Evolutionary conservation across 2,888 invertebrate species (phyloP).

Genomic region (Chouioia cunea): DNA sequence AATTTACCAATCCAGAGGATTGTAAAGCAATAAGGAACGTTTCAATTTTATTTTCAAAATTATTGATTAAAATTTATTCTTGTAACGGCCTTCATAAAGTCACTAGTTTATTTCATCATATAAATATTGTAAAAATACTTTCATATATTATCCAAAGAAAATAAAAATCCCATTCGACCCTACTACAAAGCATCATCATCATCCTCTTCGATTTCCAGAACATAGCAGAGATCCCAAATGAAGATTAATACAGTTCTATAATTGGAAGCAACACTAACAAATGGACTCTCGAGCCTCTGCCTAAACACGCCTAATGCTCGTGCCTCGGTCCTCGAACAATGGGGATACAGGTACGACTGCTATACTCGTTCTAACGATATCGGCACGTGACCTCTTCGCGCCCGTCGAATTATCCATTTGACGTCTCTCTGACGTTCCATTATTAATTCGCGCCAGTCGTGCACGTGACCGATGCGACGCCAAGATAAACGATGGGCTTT

Average conservation of each 20-base stretch:
- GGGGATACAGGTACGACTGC: slow-evolving; percentile 30
- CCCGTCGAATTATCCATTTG: slow-evolving; percentile 55
- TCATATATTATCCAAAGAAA: too few relatives aligned
- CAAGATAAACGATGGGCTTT: slow-evolving; percentile 43
- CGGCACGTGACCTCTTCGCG: slow-evolving; percentile 56
- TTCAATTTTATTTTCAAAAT: too few relatives aligned
- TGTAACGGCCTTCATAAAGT: too few relatives aligned
- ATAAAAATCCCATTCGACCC: too few relatives aligned
- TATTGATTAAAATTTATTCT: too few relatives aligned
- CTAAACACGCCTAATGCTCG: slow-evolving; percentile 18
- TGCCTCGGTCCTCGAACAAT: neutral
- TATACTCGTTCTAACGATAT: slow-evolving; percentile 52
- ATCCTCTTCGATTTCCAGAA: slow-evolving; percentile 14
- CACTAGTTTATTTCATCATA: too few relatives aligned
- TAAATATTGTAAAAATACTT: too few relatives aligned
- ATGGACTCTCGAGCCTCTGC: slow-evolving; percentile 17
- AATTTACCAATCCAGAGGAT: too few relatives aligned
- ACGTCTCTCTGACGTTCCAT: slow-evolving; percentile 38
- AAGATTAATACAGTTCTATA: slow-evolving; percentile 39
- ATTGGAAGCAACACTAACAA: slow-evolving; percentile 37
- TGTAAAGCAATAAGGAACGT: too few relatives aligned
- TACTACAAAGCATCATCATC: too few relatives aligned
- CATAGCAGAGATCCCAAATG: slow-evolving; percentile 7
- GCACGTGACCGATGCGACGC: slow-evolving; percentile 37
- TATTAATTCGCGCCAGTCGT: slow-evolving; percentile 36